phyloP scores from a whole-genome alignment of 2,113 vertebrate genomes.

The Gyps fulvus region DNA sequence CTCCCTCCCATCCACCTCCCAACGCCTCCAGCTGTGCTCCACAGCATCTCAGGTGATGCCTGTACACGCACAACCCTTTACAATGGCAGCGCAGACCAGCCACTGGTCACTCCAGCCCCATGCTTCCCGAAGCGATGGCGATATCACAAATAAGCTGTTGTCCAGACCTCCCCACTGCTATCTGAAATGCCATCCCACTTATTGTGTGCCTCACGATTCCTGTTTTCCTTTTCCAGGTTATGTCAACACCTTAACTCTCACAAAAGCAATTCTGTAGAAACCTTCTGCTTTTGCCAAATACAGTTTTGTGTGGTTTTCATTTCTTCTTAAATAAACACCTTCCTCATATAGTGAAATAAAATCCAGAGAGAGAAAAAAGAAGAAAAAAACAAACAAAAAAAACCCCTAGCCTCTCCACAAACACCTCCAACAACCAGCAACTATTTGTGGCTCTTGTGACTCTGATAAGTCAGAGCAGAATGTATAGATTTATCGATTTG shows the following conservation, averaged over 20 bases:
- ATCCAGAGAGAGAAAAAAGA: not conserved
- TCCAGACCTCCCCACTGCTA: not conserved
- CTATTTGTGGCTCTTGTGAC: not conserved
- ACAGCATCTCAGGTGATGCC: not conserved
- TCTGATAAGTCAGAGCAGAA: not conserved
- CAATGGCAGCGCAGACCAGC: rapidly evolving
- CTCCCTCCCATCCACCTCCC: rapidly evolving
- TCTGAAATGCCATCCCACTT: not conserved
- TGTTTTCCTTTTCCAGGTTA: not conserved
- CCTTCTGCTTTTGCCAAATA: not conserved
- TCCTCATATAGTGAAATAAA: not conserved
- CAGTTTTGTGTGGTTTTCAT: not conserved
- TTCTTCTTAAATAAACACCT: not conserved
- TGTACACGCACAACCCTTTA: rapidly evolving
- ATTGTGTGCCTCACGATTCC: rapidly evolving
- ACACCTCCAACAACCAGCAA: not conserved
- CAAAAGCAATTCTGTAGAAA: not conserved
- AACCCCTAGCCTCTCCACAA: not conserved
- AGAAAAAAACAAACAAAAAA: not conserved
- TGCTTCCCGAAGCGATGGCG: rapidly evolving
- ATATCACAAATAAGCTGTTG: rapidly evolving
- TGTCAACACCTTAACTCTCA: not conserved
- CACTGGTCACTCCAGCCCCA: rapidly evolving
- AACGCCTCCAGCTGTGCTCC: rapidly evolving
- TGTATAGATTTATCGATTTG: not conserved